Base-by-base conservation (phyloP, 92 coral and sea anemone genomes). In the Heliopora coerulea region DNA sequence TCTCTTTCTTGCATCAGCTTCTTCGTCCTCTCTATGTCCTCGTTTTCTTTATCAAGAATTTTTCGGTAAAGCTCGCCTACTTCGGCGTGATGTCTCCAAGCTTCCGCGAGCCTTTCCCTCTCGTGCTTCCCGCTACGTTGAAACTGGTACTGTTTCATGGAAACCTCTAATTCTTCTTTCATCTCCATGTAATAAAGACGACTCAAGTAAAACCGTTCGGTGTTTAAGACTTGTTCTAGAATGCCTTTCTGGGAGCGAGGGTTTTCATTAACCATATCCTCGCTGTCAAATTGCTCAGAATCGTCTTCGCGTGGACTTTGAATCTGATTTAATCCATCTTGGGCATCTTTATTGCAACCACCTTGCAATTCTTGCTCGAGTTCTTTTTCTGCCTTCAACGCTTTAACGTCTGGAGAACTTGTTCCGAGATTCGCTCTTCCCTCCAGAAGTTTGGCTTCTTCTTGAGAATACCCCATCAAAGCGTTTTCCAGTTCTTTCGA, bases 101-200 rank as follows among this genome's bases (percentile, higher is more conserved):
- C 77, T 20, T 70, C 62, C 0, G 39, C 41, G n/a, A 70, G 29
- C 31, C 62, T 25, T 57, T 79, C 39, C 33, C 21, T 75, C 33
- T 79, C 39, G 35, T n/a, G 33, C 28, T 46, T 75, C 25, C 68
- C 31, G 4, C 70, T 13, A 41, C 72, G 65, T 65, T 79, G 42
- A 67, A n/a, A 34, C 72, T 62, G 58, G n/a, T 63, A 49, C 30
- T 44, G 49, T 33, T 54, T 70, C 52, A 90, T 79, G 33, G 83
- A 46, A 11, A 85, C 87, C 19, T 90, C 89, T 17, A 93, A 56
- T 62, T 93, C 98, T 19, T 93, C 98, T 46, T 83, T 88, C 98
- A 93, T 93, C 72, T 93, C 98, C 72, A 79, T 59, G 79, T 90
- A 85, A 59, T 93, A 93, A 44, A 93, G 35, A 31, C 98, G 72